Evolutionary conservation across 2,113 vertebrate genomes (phyloP).

Genomic region (Clarias gariepinus): DNA sequence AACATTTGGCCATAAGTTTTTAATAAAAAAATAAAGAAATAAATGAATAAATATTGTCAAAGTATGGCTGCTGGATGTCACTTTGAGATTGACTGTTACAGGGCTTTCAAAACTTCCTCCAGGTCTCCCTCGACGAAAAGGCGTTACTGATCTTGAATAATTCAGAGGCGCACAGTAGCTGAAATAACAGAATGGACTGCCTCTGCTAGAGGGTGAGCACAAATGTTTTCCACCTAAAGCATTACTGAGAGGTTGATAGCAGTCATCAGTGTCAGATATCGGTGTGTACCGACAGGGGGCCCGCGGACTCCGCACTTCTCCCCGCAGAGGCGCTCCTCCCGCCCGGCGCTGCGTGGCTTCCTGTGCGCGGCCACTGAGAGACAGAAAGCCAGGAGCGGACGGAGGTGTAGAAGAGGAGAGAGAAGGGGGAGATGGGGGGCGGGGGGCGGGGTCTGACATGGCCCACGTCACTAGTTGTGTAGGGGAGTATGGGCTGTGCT

Average conservation of each 20-base stretch:
- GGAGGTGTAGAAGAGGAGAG: slow-evolving; percentile 40
- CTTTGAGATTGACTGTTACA: not conserved
- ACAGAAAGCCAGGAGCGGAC: slow-evolving; percentile 44
- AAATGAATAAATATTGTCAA: not conserved
- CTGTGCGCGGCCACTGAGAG: slow-evolving; percentile 35
- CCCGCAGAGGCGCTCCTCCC: slow-evolving; percentile 55
- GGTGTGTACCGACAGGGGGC: slow-evolving; percentile 74
- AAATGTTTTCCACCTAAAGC: not conserved
- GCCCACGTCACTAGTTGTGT: slow-evolving; percentile 80
- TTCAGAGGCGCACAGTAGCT: not conserved
- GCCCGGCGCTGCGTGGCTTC: slow-evolving; percentile 53
- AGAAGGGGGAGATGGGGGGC: slow-evolving; percentile 55
- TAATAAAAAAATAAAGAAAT: too few relatives aligned
- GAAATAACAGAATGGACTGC: not conserved
- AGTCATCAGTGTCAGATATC: slow-evolving; percentile 37
- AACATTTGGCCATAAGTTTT: too few relatives aligned
- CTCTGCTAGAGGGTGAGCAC: not conserved
- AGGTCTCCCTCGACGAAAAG: not conserved
- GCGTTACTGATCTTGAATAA: not conserved
- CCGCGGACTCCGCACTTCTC: slow-evolving; percentile 61
- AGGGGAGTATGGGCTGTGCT: slow-evolving; percentile 95
- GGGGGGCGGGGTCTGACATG: slow-evolving; percentile 74
- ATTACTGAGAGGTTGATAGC: not conserved
- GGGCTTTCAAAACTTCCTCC: not conserved
- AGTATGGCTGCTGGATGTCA: not conserved